phyloP scores from a whole-genome alignment of 2,888 invertebrate genomes.

The Drosophila bunnanda region DNA sequence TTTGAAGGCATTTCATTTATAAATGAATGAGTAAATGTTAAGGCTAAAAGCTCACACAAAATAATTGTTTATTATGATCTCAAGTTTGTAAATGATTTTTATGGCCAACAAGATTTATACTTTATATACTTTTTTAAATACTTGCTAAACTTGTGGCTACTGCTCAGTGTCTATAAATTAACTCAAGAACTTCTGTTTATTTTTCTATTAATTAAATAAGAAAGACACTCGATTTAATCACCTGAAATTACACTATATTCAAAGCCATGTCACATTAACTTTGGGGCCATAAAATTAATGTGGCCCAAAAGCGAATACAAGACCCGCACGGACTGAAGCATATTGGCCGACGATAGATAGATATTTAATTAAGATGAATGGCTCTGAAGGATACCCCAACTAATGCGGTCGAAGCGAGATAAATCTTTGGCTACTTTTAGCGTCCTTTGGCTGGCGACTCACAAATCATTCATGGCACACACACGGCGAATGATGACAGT shows the following conservation, averaged over 20 bases:
- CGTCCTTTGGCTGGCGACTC: conserved; percentile 1
- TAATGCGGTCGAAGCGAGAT: conserved; percentile 31
- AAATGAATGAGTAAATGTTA: neutral
- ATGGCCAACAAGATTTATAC: neutral
- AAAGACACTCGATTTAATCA: neutral
- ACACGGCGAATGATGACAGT: conserved; percentile 42
- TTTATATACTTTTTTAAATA: neutral
- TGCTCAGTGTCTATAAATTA: neutral
- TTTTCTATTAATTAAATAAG: neutral
- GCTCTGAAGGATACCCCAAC: conserved; percentile 4
- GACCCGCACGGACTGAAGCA: neutral
- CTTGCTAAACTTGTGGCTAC: neutral
- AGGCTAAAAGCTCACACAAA: neutral
- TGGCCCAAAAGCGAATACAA: conserved; percentile 4
- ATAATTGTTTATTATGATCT: neutral
- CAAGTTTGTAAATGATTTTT: neutral
- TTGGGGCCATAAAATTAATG: conserved; percentile 8
- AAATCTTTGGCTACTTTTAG: conserved; percentile 29
- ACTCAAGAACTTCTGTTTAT: neutral
- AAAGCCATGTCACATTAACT: conserved; percentile 6
- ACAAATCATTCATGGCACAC: conserved; percentile 40
- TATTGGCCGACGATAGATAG: conserved; percentile 16
- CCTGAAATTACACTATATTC: conserved; percentile 2
- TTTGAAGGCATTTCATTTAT: neutral
- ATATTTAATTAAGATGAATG: conserved; percentile 43